Percentiles rank a stretch among this genome's conserved stretches.
Evolutionary conservation across 2,113 vertebrate species (phyloP).

Genomic region (Deroptyus accipitrinus): DNA sequence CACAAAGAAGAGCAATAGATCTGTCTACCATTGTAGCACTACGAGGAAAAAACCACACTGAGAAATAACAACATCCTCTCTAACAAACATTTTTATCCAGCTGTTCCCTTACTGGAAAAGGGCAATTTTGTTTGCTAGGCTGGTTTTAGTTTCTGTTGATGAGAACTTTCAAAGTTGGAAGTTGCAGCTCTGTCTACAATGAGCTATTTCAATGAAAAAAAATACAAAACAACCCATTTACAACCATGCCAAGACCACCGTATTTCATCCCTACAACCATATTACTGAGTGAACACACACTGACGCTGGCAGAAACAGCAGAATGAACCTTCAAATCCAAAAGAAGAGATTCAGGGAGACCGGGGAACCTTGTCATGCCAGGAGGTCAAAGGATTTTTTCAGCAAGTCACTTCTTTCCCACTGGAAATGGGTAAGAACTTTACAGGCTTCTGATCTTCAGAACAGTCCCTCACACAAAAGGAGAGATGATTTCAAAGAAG

Average conservation of each 20-base stretch:
- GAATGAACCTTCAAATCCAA: not conserved
- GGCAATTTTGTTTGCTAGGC: not conserved
- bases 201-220: not conserved
- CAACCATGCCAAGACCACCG: not conserved
- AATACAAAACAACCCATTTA: not conserved
- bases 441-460: constrained; percentile 28
- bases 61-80: not conserved
- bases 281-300: not conserved
- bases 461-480: constrained; percentile 17
- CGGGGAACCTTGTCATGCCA: not conserved
- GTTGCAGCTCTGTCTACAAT: not conserved
- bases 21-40: not conserved
- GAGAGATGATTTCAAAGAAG: constrained; percentile 42
- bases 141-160: not conserved
- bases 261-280: not conserved
- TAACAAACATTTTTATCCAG: not conserved
- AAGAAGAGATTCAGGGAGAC: not conserved
- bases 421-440: constrained; percentile 20
- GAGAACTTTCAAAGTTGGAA: not conserved
- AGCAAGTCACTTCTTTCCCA: not conserved
- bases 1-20: not conserved
- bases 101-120: not conserved
- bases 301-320: not conserved
- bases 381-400: not conserved
- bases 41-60: not conserved